Conservation (phyloP, 2,888 invertebrate species). For the Patella caerulea region DNA sequence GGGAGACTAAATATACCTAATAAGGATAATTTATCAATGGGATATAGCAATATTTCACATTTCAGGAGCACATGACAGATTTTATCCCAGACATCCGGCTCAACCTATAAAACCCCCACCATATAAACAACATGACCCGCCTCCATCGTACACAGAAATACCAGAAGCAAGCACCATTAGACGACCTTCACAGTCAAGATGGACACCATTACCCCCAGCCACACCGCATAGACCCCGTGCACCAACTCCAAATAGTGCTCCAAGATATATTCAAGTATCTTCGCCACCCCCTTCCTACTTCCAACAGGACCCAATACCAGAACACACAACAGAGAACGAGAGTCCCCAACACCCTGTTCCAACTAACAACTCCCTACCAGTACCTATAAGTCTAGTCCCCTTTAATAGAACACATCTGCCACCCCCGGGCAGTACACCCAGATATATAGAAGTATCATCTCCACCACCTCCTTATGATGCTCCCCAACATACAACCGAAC, state of each 20-base stretch:
- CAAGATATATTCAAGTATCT: background rate
- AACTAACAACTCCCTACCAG: too few species aligned
- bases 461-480: constrained; percentile 2
- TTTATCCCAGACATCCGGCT: background rate
- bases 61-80: background rate
- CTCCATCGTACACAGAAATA: background rate
- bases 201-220: background rate
- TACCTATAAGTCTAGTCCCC: too few species aligned
- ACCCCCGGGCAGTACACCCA: background rate
- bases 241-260: background rate
- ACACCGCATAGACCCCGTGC: too few species aligned
- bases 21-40: too few species aligned
- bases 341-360: too few species aligned
- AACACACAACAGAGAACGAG: too few species aligned
- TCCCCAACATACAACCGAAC: background rate
- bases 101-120: constrained; percentile 1
- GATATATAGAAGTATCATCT: background rate
- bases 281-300: background rate
- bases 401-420: background rate
- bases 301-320: background rate
- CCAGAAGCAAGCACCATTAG: background rate
- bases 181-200: background rate
- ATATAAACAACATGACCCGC: constrained; percentile 1
- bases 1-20: too few species aligned
- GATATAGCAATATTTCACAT: background rate